Conservation (phyloP, 2,888 invertebrate genomes). For the Herminia tarsipennalis region DNA sequence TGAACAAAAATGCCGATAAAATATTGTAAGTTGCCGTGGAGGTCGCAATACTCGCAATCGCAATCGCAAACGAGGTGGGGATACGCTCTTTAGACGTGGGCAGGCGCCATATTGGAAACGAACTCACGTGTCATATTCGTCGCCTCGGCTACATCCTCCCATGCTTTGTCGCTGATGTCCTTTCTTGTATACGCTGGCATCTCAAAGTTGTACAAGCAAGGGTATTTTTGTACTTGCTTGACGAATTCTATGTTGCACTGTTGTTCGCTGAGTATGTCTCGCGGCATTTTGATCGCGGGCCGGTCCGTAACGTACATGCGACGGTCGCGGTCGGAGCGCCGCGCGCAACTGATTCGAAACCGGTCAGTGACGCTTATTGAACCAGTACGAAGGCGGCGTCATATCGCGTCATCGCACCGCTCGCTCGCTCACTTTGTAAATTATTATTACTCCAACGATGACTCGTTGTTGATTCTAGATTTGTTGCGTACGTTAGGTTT, state of each 20-base stretch:
- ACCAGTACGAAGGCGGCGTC: slow-evolving; percentile 26
- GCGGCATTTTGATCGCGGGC: slow-evolving; percentile 22
- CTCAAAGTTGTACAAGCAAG: slow-evolving; percentile 40
- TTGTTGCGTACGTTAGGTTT: slow-evolving; percentile 3
- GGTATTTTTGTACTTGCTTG: slow-evolving; percentile 37
- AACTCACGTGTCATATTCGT: slow-evolving; percentile 45
- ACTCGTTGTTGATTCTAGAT: not conserved
- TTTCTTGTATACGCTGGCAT: slow-evolving; percentile 43
- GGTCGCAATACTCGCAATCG: too few relatives aligned
- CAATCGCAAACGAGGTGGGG: too few relatives aligned
- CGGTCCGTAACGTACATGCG: slow-evolving; percentile 32
- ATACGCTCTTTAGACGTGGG: not conserved
- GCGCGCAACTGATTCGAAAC: slow-evolving; percentile 37
- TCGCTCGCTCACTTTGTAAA: slow-evolving; percentile 2
- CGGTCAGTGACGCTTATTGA: slow-evolving; percentile 38
- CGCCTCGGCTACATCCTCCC: slow-evolving; percentile 43
- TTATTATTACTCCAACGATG: not conserved
- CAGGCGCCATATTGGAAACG: slow-evolving; percentile 15
- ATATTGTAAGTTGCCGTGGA: not conserved
- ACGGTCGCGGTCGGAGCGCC: slow-evolving; percentile 22
- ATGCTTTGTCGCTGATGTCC: slow-evolving; percentile 48
- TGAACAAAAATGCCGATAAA: slow-evolving; percentile 5
- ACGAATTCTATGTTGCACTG: slow-evolving; percentile 42
- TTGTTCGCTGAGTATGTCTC: slow-evolving; percentile 37
- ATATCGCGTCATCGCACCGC: slow-evolving; percentile 1